phyloP scores from a whole-genome alignment of 2,888 invertebrate species.

The Eutolmus rufibarbis region DNA sequence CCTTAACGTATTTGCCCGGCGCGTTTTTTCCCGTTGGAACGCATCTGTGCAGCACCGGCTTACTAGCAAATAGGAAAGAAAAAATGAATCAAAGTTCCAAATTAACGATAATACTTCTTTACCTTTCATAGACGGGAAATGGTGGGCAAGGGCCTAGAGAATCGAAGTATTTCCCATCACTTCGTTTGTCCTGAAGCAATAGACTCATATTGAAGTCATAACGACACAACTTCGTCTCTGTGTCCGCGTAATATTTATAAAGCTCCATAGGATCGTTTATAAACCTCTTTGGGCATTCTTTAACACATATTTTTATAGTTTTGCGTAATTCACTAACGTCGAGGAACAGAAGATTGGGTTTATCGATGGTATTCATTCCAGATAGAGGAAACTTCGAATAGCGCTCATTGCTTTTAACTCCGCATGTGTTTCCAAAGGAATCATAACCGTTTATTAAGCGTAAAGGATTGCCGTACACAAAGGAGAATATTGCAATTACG shows the following conservation, averaged over 20 bases:
- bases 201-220: conserved; percentile 71
- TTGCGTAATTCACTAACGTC: conserved; percentile 77
- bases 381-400: conserved; percentile 77
- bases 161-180: conserved; percentile 59
- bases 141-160: conserved; percentile 79
- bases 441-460: conserved; percentile 90
- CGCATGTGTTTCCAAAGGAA: conserved; percentile 94
- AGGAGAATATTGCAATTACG: conserved; percentile 83
- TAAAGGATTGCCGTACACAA: conserved; percentile 86
- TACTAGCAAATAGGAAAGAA: conserved; percentile 63
- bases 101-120: conserved; percentile 44
- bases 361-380: conserved; percentile 80
- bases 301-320: conserved; percentile 88
- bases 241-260: conserved; percentile 74
- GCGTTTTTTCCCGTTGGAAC: conserved; percentile 78
- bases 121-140: conserved; percentile 80
- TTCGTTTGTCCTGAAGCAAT: conserved; percentile 61
- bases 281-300: conserved; percentile 79
- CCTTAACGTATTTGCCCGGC: conserved; percentile 69
- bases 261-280: conserved; percentile 73
- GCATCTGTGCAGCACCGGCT: conserved; percentile 85
- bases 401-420: conserved; percentile 78
- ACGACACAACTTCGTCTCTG: conserved; percentile 79
- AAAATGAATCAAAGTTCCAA: conserved; percentile 7
- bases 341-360: conserved; percentile 83